Percentiles rank a stretch among this genome's conserved stretches.
Conservation (phyloP, 2,797 vertebrate species). For the Sebastes umbrosus region DNA sequence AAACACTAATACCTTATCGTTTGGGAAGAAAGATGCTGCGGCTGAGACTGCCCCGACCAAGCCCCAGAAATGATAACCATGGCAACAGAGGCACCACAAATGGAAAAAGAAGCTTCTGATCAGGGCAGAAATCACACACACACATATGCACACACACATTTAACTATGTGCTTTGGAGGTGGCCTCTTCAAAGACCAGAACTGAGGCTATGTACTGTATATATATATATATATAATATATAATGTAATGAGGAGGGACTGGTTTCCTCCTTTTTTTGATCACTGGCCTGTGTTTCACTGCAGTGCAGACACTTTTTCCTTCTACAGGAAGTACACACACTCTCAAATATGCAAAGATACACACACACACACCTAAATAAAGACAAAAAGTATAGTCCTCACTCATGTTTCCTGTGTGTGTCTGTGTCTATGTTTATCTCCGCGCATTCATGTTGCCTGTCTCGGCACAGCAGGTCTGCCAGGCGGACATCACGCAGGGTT, state of each 20-base stretch:
- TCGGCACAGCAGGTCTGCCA: slow-evolving; percentile 42
- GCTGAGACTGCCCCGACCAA: background rate
- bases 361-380: background rate
- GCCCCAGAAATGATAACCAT: slow-evolving; percentile 63
- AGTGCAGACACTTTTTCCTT: background rate
- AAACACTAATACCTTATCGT: background rate
- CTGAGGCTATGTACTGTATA: slow-evolving; percentile 25
- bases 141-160: slow-evolving; percentile 5
- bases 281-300: slow-evolving; percentile 39
- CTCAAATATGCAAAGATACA: slow-evolving; percentile 8
- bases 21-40: background rate
- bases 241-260: slow-evolving; percentile 45
- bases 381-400: background rate
- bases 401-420: background rate
- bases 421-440: background rate
- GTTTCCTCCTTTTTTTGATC: slow-evolving; percentile 49
- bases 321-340: slow-evolving; percentile 2
- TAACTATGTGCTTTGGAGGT: slow-evolving; percentile 26
- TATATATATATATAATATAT: slow-evolving; percentile 3
- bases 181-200: slow-evolving; percentile 56
- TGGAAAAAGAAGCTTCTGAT: slow-evolving; percentile 9
- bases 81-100: slow-evolving; percentile 65
- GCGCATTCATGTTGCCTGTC: slow-evolving; percentile 4
- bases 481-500: slow-evolving; percentile 40
- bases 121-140: background rate